Evolutionary conservation across 2,113 vertebrate species (phyloP), one percentile per base, ranked within the genome.

Genomic region (Xenus cinereus): DNA sequence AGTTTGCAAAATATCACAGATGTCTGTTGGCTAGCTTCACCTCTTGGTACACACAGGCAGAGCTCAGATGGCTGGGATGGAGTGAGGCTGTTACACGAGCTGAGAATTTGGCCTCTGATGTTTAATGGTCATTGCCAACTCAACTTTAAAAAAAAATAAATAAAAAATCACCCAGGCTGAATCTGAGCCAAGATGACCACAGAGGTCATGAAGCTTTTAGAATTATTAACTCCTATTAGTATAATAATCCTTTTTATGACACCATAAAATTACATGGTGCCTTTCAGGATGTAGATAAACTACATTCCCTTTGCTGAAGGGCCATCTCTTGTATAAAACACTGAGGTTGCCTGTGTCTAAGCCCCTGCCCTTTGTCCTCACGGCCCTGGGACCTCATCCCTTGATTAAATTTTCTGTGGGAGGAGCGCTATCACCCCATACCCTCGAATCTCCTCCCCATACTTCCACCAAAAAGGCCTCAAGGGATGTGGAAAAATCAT

Each of bases 151-250:
- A 56, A 35, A 60, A 26, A 62, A 11, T 26, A 48, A 37, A 41
- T 35, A n/a, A 51, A 67, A 62, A 69, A 83, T 19, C 53, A 82
- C 73, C 66, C 76, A 48, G 57, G 73, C 76, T 97, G 94, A 89
- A 79, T 77, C 71, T 39, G 62, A 97, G 96, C 92, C 95, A 96
- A 91, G 89, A 92, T 87, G 95, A 91, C 96, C 92, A 90, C 57
- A 84, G 89, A 94, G 97, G 95, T 97, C 92, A 75, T 7, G 48
- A 94, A 94, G 88, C 95, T 96, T 93, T 84, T 81, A 94, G 95
- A 94, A 89, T 91, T 96, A 96, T 93, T 93, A 93, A 94, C 88
- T 95, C 60, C 83, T 97, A 92, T 92, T 97, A 95, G 85, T 95
- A 89, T 96, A 95, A 96, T 96, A 95, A 93, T 87, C 90, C 35